Evolutionary conservation across 2,888 invertebrate genomes (phyloP).

Genomic region (Melikaiella ostensackeni): DNA sequence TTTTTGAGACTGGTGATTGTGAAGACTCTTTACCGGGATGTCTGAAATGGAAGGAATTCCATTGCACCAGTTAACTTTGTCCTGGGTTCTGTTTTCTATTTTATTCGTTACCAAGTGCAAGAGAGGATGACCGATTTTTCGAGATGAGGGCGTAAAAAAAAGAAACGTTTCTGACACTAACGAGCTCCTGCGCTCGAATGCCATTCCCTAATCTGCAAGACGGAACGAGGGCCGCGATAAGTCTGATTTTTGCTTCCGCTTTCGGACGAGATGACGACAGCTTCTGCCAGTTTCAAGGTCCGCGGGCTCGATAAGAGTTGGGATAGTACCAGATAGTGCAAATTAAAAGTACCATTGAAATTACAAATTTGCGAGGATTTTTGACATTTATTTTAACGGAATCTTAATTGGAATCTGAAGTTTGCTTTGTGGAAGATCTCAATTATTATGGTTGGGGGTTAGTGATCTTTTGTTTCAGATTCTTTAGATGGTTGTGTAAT

Average conservation of each 20-base stretch:
- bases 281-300: conserved; percentile 23
- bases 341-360: not conserved
- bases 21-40: not conserved
- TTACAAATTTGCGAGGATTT: not conserved
- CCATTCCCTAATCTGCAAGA: conserved; percentile 51
- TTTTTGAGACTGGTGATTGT: not conserved
- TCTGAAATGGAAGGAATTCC: conserved; percentile 15
- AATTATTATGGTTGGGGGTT: not conserved
- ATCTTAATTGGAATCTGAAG: not conserved
- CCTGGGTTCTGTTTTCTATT: not conserved
- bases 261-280: conserved; percentile 39
- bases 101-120: not conserved
- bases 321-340: not conserved
- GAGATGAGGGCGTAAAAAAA: conserved; percentile 2
- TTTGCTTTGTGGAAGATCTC: not conserved
- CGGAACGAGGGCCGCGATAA: conserved; percentile 59
- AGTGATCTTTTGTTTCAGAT: not conserved
- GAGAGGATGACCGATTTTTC: conserved; percentile 23
- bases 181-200: conserved; percentile 42
- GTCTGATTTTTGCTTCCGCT: conserved; percentile 58
- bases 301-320: not conserved
- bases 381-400: not conserved
- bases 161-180: conserved; percentile 50
- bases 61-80: conserved; percentile 9
- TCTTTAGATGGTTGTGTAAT: not conserved